Base-by-base conservation (phyloP, 35 echinoderm and acorn worm species). In the Lytechinus variegatus region DNA sequence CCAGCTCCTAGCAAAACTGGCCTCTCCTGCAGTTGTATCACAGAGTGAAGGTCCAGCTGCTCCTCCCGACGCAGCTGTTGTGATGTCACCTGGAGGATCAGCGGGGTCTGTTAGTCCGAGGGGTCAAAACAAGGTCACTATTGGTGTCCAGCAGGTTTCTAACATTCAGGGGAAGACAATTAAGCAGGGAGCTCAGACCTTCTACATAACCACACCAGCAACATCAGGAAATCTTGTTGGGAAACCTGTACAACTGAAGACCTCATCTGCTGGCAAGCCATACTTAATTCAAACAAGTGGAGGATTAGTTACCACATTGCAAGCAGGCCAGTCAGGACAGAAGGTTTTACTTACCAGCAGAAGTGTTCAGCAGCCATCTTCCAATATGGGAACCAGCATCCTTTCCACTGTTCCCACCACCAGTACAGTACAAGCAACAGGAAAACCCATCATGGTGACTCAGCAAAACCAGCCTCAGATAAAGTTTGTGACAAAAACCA, bases 401-500 rank as follows among this genome's bases (percentile, higher is more conserved):
- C 28, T 94, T 60, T n/a, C 94, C 86, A 54, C 28, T 86, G 4
- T 96, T 93, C 52, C 96, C 54, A 92, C 54, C 51, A 93, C 92
- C 21, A 55, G 54, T 9, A 93, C 92, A 53, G 92, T 93, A 57
- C 92, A 93, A 57, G 53, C 54, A 11, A 93, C 92, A 55, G 54
- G 86, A 92, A 86, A 87, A 55, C 94, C 96, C 9, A 54, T 95
- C 19, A 90, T 96, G 27, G 92, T 88, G 33, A 89, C 93, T 10
- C 94, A 95, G 87, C 86, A 54, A 86, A 61, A 86, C 27, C 54
- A 56, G 54, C 27, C 86, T 19, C 95, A 96, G 92, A 94, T 87
- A 27, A 28, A 56, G 61, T 53, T 94, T 54, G 87, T 87, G 24
- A 71, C 93, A 27, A 96, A 96, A 56, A 89, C 93, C 21, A 94